These are phyloP conservation scores for Tribolium madens DNA, from an alignment of 1,140 invertebrate species.

Conservation along the genomic window DNA sequence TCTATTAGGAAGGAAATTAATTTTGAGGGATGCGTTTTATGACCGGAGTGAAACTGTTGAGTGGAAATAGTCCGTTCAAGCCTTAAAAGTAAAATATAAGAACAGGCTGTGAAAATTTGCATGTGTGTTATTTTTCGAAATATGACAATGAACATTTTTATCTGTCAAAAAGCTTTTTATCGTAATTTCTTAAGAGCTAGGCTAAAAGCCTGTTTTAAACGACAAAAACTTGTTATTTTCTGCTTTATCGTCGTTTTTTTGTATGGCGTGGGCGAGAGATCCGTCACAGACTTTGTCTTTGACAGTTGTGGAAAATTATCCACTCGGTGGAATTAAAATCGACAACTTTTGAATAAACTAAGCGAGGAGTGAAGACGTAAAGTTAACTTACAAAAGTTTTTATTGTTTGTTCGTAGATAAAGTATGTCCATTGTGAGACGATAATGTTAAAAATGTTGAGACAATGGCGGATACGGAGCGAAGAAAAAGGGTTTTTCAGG, in stretches of 20 bases:
- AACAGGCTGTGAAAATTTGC: neutral
- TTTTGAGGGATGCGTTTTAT: slow-evolving; percentile 11
- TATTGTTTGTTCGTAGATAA: neutral
- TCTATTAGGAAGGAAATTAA: slow-evolving; percentile 13
- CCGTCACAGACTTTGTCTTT: neutral
- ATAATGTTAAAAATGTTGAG: slow-evolving; percentile 17
- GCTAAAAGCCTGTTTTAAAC: neutral
- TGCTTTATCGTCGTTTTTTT: slow-evolving; percentile 2
- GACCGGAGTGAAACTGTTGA: neutral
- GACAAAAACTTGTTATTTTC: slow-evolving; percentile 30
- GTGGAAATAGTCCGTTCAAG: neutral
- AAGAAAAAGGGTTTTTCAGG: neutral
- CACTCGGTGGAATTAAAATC: slow-evolving; percentile 1
- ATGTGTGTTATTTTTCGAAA: neutral
- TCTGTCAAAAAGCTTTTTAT: neutral
- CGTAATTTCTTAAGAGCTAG: slow-evolving; percentile 1
- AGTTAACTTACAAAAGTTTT: slow-evolving; percentile 4
- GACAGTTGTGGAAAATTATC: neutral
- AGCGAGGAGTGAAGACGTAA: neutral
- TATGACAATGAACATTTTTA: neutral
- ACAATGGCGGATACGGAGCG: neutral
- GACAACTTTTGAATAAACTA: neutral
- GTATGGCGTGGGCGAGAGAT: neutral
- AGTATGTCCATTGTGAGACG: neutral
- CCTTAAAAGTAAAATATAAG: too few relatives aligned